Evolutionary conservation across 92 coral and sea anemone species (phyloP), one percentile per base, ranked within the genome.

Genomic region (Pocillopora grandis): DNA sequence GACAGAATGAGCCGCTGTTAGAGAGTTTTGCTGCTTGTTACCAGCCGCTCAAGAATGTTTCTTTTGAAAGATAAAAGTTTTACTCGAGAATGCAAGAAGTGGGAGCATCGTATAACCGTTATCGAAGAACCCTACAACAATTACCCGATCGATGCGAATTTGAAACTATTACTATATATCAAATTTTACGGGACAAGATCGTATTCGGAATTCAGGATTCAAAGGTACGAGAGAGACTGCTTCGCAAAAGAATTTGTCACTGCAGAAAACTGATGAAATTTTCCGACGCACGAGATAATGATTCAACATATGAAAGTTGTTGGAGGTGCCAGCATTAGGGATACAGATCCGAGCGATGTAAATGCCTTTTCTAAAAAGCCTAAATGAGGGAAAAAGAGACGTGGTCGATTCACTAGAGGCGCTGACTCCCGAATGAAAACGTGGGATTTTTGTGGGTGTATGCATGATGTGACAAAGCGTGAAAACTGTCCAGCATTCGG

Each of bases 201-300:
- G 91, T 88, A 35, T 78, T 88, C 55, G 88, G 91, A 55, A 80
- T 88, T 71, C 79, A 85, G 63, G 83, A 86, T 66, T 85, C 81
- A 76, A 90, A 80, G 77, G 71, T 89, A 21, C 87, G 78, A 59
- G 92, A 89, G 58, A 78, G 92, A 76, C 70, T 89, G 49, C 71
- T 89, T 63, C 92, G 88, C 80, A 10, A 20, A 79, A n/a, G 62
- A 87, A 83, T 52, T 76, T 89, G 84, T 75, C 92, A 72, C 75
- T 90, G 77, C 64, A 77, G 66, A 90, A 86, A 90, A 90, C 55
- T 57, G 49, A 42, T 42, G 49, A 42, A 42, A 42, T 42, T 42
- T 42, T 42, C 49, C 5, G 49, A 5, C 49, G 49, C 49, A 7
- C 49, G 49, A 3, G 2, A 42, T 7, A 42, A 42, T 7, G 49